Evolutionary conservation across 2,113 vertebrate species (phyloP).

Genomic region (Pipra filicauda): DNA sequence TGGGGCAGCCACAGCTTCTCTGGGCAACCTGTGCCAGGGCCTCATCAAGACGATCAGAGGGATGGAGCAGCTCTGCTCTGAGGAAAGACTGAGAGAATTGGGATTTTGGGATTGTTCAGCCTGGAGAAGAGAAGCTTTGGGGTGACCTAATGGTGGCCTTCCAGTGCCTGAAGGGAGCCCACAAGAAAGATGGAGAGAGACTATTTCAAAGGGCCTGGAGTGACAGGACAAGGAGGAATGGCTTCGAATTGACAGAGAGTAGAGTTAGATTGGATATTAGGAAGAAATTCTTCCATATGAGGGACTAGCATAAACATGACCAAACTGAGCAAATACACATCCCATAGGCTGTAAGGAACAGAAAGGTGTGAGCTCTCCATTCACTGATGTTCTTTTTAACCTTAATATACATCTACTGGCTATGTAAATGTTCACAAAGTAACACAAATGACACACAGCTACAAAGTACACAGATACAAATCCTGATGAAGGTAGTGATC

Average conservation of each 20-base stretch:
- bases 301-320: neutral
- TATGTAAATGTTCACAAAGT: neutral
- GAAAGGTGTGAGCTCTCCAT: neutral
- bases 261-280: rapidly evolving
- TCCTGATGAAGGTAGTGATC: neutral
- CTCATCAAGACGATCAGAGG: neutral
- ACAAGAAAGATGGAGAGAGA: neutral
- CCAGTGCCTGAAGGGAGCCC: neutral
- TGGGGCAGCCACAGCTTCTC: neutral
- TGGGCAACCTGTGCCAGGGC: neutral
- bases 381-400: neutral
- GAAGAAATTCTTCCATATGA: neutral
- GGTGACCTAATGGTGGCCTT: neutral
- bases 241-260: neutral
- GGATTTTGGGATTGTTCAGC: neutral
- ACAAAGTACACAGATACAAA: neutral
- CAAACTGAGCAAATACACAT: neutral
- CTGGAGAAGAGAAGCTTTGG: neutral
- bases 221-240: neutral
- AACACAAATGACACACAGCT: neutral
- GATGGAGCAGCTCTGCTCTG: rapidly evolving
- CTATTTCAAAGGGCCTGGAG: neutral
- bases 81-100: rapidly evolving
- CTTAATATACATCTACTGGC: neutral
- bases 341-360: neutral